Evolutionary conservation across 2,888 invertebrate species (phyloP).

Genomic region (Drosophila monieri): DNA sequence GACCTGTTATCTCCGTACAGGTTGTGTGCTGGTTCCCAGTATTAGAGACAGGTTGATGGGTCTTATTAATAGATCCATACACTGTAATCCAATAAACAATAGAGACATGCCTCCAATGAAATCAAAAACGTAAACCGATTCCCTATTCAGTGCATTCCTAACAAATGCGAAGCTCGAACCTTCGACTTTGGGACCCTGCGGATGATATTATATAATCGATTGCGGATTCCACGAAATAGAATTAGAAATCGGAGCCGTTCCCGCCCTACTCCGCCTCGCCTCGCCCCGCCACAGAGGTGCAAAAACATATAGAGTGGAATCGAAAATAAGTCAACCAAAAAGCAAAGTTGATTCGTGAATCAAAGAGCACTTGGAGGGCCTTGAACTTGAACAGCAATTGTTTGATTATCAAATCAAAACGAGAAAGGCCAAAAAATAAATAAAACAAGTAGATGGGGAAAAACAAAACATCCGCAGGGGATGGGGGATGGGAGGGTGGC

Average conservation of each 20-base stretch:
- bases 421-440: constrained; percentile 2
- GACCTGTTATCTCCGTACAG: background rate
- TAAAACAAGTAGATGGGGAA: constrained; percentile 6
- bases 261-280: background rate
- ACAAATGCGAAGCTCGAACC: background rate
- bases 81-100: too few relatives aligned
- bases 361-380: constrained; percentile 45
- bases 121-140: too few relatives aligned
- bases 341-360: constrained; percentile 18
- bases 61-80: too few relatives aligned
- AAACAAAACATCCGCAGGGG: constrained; percentile 19
- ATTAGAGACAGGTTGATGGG: too few relatives aligned
- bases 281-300: background rate
- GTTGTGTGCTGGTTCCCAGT: background rate
- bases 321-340: constrained; percentile 18
- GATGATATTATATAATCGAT: background rate
- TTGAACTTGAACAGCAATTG: constrained; percentile 68
- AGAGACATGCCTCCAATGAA: too few relatives aligned
- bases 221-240: background rate
- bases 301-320: constrained; percentile 22
- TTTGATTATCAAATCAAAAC: constrained; percentile 59
- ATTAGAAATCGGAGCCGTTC: constrained; percentile 11
- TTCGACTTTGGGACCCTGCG: background rate
- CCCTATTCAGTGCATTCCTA: too few relatives aligned
- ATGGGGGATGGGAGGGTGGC: constrained; percentile 35